Percentiles rank a stretch among this genome's conserved stretches.
Evolutionary conservation across 2,797 vertebrate species (phyloP).

Genomic region (Microctenopoma lineatum): DNA sequence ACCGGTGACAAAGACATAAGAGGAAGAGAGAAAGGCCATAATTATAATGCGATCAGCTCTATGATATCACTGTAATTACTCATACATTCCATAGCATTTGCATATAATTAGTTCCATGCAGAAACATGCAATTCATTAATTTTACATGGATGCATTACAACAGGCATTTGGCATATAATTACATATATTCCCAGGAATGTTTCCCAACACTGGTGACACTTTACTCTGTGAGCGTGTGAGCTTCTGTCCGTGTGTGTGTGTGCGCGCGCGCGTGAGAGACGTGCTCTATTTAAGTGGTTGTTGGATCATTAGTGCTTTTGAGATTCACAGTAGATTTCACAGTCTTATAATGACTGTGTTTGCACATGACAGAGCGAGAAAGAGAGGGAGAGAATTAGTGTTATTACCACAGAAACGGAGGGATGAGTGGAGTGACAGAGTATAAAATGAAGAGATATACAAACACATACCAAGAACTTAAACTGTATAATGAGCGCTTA

Average conservation of each 20-base stretch:
- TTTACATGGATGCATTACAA: constrained; percentile 70
- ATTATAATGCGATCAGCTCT: constrained; percentile 65
- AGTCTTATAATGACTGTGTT: constrained; percentile 74
- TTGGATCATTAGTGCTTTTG: constrained; percentile 77
- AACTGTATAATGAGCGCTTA: constrained; percentile 31
- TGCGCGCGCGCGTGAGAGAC: constrained; percentile 28
- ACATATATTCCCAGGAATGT: constrained; percentile 72
- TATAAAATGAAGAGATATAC: constrained; percentile 26
- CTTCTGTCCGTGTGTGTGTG: constrained; percentile 11
- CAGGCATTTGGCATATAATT: constrained; percentile 71
- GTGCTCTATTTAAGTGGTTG: constrained; percentile 66
- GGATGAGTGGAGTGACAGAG: constrained; percentile 33
- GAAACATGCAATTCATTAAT: constrained; percentile 77
- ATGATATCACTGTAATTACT: constrained; percentile 66
- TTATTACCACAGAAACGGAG: constrained; percentile 51
- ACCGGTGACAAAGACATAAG: constrained; percentile 43
- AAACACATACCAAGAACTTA: constrained; percentile 40
- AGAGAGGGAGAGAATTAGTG: constrained; percentile 46
- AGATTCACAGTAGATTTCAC: constrained; percentile 77
- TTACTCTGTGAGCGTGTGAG: constrained; percentile 25
- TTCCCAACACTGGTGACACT: constrained; percentile 69
- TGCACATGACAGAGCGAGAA: constrained; percentile 68
- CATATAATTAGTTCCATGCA: constrained; percentile 66
- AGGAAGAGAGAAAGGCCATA: constrained; percentile 49
- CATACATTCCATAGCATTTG: constrained; percentile 71